These are phyloP conservation scores for Myopa testacea DNA, from an alignment of 2,888 invertebrate genomes.

Conservation along the genomic window DNA sequence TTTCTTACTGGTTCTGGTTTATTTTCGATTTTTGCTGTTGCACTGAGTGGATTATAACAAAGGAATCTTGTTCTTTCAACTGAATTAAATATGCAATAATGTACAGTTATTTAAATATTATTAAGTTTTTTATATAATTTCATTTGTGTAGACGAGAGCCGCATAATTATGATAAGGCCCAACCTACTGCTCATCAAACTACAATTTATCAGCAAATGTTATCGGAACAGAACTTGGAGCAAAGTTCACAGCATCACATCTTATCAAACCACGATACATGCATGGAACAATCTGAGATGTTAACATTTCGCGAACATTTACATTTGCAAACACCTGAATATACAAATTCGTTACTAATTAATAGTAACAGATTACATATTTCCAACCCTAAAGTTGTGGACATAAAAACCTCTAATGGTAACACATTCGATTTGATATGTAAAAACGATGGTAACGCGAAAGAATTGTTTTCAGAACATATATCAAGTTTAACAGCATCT, in stretches of 20 bases:
- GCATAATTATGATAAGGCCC: conserved; percentile 69
- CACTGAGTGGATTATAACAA: too few relatives aligned
- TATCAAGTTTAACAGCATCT: neutral
- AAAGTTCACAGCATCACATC: conserved; percentile 54
- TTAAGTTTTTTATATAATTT: neutral
- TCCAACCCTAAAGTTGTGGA: neutral
- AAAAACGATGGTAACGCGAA: conserved; percentile 33
- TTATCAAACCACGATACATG: conserved; percentile 48
- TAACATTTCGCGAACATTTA: conserved; percentile 54
- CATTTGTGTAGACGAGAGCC: conserved; percentile 61
- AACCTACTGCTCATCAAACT: conserved; percentile 68
- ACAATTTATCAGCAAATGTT: conserved; percentile 69
- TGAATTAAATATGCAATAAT: neutral
- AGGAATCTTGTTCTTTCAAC: too few relatives aligned
- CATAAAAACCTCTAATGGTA: neutral
- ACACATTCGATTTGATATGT: neutral
- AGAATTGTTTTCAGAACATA: neutral
- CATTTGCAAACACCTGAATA: conserved; percentile 47
- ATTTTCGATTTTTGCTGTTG: too few relatives aligned
- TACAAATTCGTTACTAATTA: conserved; percentile 31
- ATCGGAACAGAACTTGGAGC: conserved; percentile 63
- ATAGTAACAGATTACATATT: neutral
- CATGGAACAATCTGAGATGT: conserved; percentile 49
- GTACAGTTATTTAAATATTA: neutral
- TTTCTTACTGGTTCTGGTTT: too few relatives aligned